These are phyloP conservation scores for Epinephelus malabaricus DNA, from an alignment of 2,797 vertebrate genomes.

Conservation along the genomic window DNA sequence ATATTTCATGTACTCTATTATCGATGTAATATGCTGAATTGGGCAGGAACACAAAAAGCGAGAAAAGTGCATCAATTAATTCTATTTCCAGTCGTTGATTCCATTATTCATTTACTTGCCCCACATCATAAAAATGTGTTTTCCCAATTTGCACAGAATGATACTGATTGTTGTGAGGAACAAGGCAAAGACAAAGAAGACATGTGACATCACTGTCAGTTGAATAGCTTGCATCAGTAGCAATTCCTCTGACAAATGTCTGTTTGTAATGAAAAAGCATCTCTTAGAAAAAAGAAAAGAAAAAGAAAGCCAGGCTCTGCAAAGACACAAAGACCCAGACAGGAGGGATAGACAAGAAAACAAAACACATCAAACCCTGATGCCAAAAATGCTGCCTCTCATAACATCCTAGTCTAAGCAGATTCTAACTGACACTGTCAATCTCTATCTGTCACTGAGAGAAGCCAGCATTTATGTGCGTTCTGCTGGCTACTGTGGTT, in stretches of 20 bases:
- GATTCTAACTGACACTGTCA: conserved; percentile 51
- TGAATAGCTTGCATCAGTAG: conserved; percentile 41
- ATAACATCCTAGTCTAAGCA: conserved; percentile 39
- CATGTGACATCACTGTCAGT: conserved; percentile 48
- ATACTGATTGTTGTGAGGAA: conserved; percentile 6
- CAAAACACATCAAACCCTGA: conserved; percentile 59
- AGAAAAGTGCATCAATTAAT: neutral
- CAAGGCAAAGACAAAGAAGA: conserved; percentile 28
- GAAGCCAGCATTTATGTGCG: conserved; percentile 19
- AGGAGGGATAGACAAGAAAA: conserved; percentile 48
- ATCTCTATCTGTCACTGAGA: conserved; percentile 49
- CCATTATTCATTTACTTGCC: conserved; percentile 1
- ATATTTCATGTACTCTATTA: conserved; percentile 22
- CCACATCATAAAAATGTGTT: conserved; percentile 11
- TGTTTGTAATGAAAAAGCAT: conserved; percentile 52
- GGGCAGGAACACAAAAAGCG: neutral
- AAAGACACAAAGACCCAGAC: conserved; percentile 56
- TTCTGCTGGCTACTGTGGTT: conserved; percentile 26
- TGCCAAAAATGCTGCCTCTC: conserved; percentile 50
- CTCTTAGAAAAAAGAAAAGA: conserved; percentile 17
- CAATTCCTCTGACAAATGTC: conserved; percentile 58
- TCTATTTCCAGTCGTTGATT: conserved; percentile 22
- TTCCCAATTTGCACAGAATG: neutral
- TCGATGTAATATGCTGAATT: neutral
- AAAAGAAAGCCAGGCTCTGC: conserved; percentile 2